Evolutionary conservation across 1,140 invertebrate species (phyloP).

Genomic region (Drosophila lacteicornis): DNA sequence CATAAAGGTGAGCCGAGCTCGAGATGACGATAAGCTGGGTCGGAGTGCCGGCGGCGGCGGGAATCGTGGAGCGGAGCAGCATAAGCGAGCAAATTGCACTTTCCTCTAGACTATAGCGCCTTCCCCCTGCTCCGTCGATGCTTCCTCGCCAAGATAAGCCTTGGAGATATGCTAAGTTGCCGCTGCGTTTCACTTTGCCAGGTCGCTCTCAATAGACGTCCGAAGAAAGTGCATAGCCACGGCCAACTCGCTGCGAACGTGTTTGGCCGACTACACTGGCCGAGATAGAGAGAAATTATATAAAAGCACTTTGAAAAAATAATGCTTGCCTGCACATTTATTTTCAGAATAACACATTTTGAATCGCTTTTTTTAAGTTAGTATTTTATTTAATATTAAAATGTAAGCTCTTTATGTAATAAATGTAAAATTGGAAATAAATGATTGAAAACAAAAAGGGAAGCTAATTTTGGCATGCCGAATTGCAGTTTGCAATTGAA

Average conservation of each 20-base stretch:
- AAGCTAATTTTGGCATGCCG: too few relatives aligned
- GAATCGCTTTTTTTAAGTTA: background rate
- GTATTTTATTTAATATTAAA: background rate
- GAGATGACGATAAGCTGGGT: slow-evolving; percentile 28
- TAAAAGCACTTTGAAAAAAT: background rate
- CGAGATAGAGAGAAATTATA: background rate
- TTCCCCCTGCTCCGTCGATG: slow-evolving; percentile 3
- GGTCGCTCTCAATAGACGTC: slow-evolving; percentile 48
- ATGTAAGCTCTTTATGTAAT: too few relatives aligned
- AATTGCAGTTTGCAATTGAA: too few relatives aligned
- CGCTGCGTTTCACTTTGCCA: slow-evolving; percentile 37
- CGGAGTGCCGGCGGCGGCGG: background rate
- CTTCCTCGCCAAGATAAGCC: slow-evolving; percentile 66
- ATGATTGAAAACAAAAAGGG: too few relatives aligned
- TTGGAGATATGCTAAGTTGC: slow-evolving; percentile 69
- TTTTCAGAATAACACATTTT: accelerated
- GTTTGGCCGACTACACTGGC: slow-evolving; percentile 43
- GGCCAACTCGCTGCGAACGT: slow-evolving; percentile 57
- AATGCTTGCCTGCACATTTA: too few relatives aligned
- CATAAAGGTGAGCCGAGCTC: slow-evolving; percentile 26
- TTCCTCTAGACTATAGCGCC: slow-evolving; percentile 2
- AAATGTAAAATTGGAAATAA: too few relatives aligned
- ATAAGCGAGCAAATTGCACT: slow-evolving; percentile 34
- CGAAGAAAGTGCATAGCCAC: slow-evolving; percentile 58
- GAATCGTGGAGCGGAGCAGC: slow-evolving; percentile 14